Evolutionary conservation across 2,888 invertebrate genomes (phyloP).

Genomic region (Leuctra nigra): DNA sequence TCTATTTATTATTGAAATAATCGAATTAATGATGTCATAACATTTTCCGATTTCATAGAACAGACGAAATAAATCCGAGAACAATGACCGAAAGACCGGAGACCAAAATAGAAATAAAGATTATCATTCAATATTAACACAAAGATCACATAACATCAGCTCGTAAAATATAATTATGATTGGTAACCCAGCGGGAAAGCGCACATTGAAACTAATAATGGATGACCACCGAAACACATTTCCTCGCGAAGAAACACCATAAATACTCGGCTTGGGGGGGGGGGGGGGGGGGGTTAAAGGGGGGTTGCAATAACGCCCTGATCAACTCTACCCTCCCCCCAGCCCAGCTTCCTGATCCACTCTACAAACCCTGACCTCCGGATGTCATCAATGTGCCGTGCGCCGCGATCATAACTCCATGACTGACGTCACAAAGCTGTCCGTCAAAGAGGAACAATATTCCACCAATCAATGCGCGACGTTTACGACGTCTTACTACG

Average conservation of each 20-base stretch:
- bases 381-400: slow-evolving; percentile 10
- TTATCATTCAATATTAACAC: slow-evolving; percentile 18
- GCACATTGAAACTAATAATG: slow-evolving; percentile 7
- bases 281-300: neutral
- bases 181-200: neutral
- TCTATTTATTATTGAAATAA: too few relatives aligned
- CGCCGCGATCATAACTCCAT: neutral
- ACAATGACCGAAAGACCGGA: too few relatives aligned
- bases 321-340: neutral
- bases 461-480: too few relatives aligned
- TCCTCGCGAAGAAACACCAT: neutral
- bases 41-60: too few relatives aligned
- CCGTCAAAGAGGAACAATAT: too few relatives aligned
- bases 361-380: slow-evolving; percentile 2
- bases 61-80: too few relatives aligned
- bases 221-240: slow-evolving; percentile 2
- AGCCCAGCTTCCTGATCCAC: neutral
- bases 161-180: slow-evolving; percentile 14
- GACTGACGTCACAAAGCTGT: neutral
- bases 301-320: slow-evolving; percentile 8
- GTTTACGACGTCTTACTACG: too few relatives aligned
- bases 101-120: too few relatives aligned
- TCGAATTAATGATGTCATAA: too few relatives aligned
- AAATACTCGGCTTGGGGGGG: neutral
- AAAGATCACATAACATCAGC: neutral